Percentiles rank a stretch among this genome's conserved stretches.
Conservation (phyloP, 1,140 invertebrate species). For the Pollicipes pollicipes region DNA sequence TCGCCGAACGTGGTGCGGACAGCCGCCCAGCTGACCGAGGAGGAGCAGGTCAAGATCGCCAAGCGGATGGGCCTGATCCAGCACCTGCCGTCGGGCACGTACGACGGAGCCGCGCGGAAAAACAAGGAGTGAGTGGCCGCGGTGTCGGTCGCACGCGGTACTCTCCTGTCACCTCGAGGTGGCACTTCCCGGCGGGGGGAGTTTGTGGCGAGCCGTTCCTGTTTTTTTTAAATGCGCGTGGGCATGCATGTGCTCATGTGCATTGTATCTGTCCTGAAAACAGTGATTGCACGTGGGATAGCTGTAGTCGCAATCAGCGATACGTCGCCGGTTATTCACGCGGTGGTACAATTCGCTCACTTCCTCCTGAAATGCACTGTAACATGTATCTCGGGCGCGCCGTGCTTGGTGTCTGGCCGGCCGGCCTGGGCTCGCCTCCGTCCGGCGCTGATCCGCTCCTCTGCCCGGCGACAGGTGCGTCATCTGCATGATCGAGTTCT, state of each 20-base stretch:
- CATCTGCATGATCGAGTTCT: slow-evolving; percentile 87
- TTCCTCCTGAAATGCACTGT: too few relatives aligned
- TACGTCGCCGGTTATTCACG: too few relatives aligned
- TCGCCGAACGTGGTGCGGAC: slow-evolving; percentile 25
- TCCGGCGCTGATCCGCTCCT: not conserved
- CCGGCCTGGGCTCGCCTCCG: too few relatives aligned
- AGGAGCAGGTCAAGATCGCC: slow-evolving; percentile 76
- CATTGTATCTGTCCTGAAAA: too few relatives aligned
- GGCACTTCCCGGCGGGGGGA: slow-evolving; percentile 14
- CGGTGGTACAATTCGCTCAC: too few relatives aligned
- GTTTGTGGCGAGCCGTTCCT: slow-evolving; percentile 11
- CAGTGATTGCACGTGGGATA: too few relatives aligned
- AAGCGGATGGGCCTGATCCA: slow-evolving; percentile 76
- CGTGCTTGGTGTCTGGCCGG: too few relatives aligned
- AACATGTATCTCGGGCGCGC: too few relatives aligned
- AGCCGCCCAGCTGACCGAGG: slow-evolving; percentile 39
- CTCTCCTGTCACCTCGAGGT: not conserved
- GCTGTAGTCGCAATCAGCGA: too few relatives aligned
- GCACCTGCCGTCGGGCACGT: slow-evolving; percentile 62
- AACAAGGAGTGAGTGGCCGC: slow-evolving; percentile 61
- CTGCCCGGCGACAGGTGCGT: slow-evolving; percentile 44
- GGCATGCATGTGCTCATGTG: not conserved
- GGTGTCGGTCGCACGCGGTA: too few relatives aligned
- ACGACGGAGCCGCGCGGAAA: slow-evolving; percentile 36
- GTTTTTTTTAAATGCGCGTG: not conserved